Conservation (phyloP, 2,888 invertebrate species). For the Drosophila paucipuncta region DNA sequence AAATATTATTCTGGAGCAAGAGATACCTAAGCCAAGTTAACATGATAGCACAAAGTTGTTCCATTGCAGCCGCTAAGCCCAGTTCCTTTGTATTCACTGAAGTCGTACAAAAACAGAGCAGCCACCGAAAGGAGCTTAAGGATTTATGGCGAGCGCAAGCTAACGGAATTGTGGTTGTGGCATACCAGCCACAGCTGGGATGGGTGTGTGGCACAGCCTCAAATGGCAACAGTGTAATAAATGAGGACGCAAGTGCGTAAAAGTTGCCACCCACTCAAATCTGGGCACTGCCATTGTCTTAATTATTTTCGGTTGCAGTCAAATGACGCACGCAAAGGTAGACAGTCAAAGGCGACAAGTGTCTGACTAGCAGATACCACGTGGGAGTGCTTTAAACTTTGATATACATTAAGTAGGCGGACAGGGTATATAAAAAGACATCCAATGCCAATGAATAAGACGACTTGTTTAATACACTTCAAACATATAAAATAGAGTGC, state of each 20-base stretch:
- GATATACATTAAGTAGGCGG: not conserved
- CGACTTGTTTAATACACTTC: not conserved
- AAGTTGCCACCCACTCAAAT: slow-evolving; percentile 35
- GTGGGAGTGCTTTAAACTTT: not conserved
- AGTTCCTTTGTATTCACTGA: slow-evolving; percentile 27
- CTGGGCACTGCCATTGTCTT: slow-evolving; percentile 1
- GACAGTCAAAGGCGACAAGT: slow-evolving; percentile 20
- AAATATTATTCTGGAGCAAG: not conserved
- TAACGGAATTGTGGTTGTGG: slow-evolving; percentile 5
- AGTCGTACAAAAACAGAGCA: slow-evolving; percentile 28
- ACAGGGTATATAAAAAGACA: not conserved
- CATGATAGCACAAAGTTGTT: slow-evolving; percentile 4
- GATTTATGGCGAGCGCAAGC: slow-evolving; percentile 54
- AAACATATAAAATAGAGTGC: not conserved
- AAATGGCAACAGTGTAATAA: slow-evolving; percentile 55
- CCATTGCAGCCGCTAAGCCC: slow-evolving; percentile 29
- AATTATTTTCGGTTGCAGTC: slow-evolving; percentile 8
- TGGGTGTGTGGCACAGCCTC: slow-evolving; percentile 7
- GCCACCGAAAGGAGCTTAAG: slow-evolving; percentile 61
- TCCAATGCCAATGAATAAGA: not conserved
- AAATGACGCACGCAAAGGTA: slow-evolving; percentile 52
- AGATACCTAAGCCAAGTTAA: slow-evolving; percentile 15
- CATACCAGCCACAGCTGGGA: not conserved
- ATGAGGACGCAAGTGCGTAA: slow-evolving; percentile 69
- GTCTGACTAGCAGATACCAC: slow-evolving; percentile 8